Conservation (phyloP, 2,113 vertebrate species). For the Mohoua ochrocephala region DNA sequence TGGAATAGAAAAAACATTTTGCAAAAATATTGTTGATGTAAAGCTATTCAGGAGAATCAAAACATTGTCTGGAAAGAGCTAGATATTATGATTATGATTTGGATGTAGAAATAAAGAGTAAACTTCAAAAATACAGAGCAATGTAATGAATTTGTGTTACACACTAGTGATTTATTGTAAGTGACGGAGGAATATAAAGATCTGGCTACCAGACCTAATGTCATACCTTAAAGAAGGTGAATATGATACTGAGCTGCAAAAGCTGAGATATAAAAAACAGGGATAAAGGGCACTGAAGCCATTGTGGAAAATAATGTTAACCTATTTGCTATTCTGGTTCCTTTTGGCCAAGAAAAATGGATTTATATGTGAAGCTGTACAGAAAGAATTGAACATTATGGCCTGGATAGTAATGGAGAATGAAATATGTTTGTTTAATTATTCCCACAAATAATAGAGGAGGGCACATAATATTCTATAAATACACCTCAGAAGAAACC, state of each 20-base stretch:
- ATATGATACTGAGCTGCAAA: neutral
- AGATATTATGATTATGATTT: neutral
- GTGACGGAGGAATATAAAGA: neutral
- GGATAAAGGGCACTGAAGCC: neutral
- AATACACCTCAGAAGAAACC: neutral
- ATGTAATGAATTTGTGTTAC: neutral
- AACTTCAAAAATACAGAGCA: neutral
- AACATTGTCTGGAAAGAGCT: neutral
- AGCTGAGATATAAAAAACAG: neutral
- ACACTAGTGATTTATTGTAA: neutral
- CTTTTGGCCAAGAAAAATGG: neutral
- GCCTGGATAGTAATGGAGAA: neutral
- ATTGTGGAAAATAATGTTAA: neutral
- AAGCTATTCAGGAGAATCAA: neutral
- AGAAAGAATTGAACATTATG: neutral
- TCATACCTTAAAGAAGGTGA: neutral
- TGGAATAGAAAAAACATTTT: neutral
- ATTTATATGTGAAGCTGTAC: neutral
- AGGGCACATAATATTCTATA: neutral
- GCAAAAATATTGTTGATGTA: neutral
- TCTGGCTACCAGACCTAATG: neutral
- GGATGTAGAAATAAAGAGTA: neutral
- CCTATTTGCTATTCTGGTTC: neutral
- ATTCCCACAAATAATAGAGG: neutral
- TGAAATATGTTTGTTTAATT: neutral